These are phyloP conservation scores for Halocynthia roretzi DNA, from an alignment of 23 tunicate species.

Conservation along the genomic window DNA sequence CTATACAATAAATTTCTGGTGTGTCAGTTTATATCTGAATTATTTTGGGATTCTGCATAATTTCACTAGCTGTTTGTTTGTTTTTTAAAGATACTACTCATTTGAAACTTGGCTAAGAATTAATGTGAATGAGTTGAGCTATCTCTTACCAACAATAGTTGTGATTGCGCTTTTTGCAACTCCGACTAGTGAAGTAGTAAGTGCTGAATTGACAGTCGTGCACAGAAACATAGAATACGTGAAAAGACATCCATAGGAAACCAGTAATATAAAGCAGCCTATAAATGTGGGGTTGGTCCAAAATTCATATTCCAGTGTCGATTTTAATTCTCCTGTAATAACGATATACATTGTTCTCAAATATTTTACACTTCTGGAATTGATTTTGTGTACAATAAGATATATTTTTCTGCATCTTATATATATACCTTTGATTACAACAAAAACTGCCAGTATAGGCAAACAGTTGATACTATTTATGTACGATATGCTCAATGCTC, in stretches of 20 bases:
- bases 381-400: too few species aligned
- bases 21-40: too few species aligned
- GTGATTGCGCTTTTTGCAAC: constrained; percentile 87
- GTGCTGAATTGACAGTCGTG: constrained; percentile 91
- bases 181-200: constrained; percentile 86
- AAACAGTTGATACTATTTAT: constrained; percentile 77
- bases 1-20: too few species aligned
- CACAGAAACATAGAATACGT: constrained; percentile 97
- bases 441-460: constrained; percentile 39
- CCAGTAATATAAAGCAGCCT: constrained; percentile 36
- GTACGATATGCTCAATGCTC: constrained; percentile 51
- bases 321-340: constrained; percentile 11
- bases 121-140: neutral
- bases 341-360: neutral
- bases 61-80: too few species aligned
- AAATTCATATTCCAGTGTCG: constrained; percentile 12
- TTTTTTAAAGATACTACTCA: too few species aligned
- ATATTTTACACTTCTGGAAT: too few species aligned
- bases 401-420: too few species aligned
- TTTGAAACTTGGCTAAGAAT: too few species aligned
- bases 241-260: constrained; percentile 60
- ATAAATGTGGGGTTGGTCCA: constrained; percentile 33
- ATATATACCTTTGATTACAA: constrained; percentile 12
- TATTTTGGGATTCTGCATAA: too few species aligned
- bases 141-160: constrained; percentile 55